Evolutionary conservation across 2,113 vertebrate genomes (phyloP).

Genomic region (Salvelinus sp.): DNA sequence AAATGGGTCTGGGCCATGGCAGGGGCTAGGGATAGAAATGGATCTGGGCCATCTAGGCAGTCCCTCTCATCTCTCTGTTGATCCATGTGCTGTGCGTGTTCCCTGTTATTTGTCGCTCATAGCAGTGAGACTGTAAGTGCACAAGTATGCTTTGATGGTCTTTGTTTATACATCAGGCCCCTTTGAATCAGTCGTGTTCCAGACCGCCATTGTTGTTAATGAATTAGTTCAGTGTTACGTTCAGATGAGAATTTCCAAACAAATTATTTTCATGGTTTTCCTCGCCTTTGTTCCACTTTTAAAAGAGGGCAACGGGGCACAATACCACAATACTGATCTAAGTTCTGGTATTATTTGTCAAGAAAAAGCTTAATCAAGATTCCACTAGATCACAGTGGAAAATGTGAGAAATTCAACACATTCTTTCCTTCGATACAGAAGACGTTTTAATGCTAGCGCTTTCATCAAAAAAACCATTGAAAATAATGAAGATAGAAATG

Average conservation of each 20-base stretch:
- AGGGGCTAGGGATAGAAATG: no score
- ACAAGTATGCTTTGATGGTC: constrained; percentile 29
- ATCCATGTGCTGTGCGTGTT: not conserved
- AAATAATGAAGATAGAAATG: not conserved
- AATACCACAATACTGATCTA: not conserved
- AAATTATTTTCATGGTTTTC: constrained; percentile 22
- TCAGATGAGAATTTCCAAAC: constrained; percentile 27
- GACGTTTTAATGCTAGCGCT: not conserved
- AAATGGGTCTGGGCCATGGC: no score
- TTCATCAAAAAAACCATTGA: not conserved
- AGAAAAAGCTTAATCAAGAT: not conserved
- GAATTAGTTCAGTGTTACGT: constrained; percentile 28
- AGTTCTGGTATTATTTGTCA: not conserved
- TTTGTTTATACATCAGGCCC: constrained; percentile 19
- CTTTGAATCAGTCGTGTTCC: constrained; percentile 20
- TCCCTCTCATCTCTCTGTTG: not conserved
- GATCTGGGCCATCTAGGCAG: no score
- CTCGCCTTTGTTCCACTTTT: constrained; percentile 8
- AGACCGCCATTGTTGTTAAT: constrained; percentile 17
- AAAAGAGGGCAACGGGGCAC: not conserved
- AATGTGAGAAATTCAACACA: not conserved
- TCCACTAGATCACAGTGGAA: not conserved
- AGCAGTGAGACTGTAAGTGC: not conserved
- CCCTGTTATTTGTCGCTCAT: not conserved
- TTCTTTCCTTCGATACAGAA: not conserved